A percentile compares a stretch with the other conserved stretches of the same genome.
phyloP scores from a whole-genome alignment of 2,888 invertebrate genomes.

The Drosophila kambysellisi region DNA sequence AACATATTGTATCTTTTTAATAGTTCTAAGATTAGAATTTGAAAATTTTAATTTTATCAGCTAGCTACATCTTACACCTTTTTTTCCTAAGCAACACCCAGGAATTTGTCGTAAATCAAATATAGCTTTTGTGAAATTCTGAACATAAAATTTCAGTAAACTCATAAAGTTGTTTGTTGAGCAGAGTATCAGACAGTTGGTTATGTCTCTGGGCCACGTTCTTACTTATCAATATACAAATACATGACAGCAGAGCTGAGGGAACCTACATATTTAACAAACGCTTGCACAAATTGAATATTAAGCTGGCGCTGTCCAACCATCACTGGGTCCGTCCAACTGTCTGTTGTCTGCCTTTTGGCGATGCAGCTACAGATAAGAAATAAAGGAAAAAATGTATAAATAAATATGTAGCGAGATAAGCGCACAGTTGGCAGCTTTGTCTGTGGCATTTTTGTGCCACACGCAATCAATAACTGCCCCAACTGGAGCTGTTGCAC shows the following conservation, averaged over 20 bases:
- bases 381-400: constrained; percentile 40
- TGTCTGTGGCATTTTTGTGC: constrained; percentile 53
- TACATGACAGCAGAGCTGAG: constrained; percentile 44
- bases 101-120: background rate
- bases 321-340: background rate
- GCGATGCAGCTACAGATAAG: constrained; percentile 60
- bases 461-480: constrained; percentile 74
- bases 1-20: background rate
- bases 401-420: constrained; percentile 38
- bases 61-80: background rate
- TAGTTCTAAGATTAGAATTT: background rate
- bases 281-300: constrained; percentile 77
- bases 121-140: background rate
- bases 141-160: no score
- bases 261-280: constrained; percentile 56
- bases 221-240: constrained; percentile 61
- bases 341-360: constrained; percentile 22
- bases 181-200: background rate
- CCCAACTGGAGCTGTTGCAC: constrained; percentile 61
- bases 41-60: background rate
- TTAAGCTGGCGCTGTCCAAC: constrained; percentile 63
- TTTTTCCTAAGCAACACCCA: background rate
- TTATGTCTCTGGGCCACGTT: background rate
- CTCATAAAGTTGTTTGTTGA: background rate
- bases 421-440: constrained; percentile 62